phyloP scores from a whole-genome alignment of 2,113 vertebrate genomes.

The Odobenus rosmarus region DNA sequence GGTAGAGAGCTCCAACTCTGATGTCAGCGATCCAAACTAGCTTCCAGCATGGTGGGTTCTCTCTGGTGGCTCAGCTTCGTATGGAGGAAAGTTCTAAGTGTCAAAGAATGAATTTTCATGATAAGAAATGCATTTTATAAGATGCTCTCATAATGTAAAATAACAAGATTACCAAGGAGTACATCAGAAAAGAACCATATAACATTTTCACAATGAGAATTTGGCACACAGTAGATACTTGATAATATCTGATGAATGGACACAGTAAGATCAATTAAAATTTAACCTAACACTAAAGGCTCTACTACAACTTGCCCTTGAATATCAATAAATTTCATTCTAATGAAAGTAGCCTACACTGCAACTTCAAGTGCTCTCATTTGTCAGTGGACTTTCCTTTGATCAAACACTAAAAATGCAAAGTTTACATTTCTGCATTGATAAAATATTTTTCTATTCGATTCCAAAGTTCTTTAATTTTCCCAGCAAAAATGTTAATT shows the following conservation, averaged over 20 bases:
- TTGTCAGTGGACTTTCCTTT: neutral
- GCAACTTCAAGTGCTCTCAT: neutral
- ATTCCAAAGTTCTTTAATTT: conserved; percentile 17
- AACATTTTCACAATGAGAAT: conserved; percentile 22
- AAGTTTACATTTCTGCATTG: conserved; percentile 2
- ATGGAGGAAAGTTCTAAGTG: neutral
- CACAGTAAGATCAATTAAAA: neutral
- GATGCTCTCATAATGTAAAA: neutral
- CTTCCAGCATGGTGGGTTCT: neutral
- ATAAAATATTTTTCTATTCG: neutral
- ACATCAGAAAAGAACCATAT: neutral
- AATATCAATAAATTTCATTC: neutral
- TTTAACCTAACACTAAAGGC: neutral
- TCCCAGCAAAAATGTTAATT: neutral
- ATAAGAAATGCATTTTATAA: neutral
- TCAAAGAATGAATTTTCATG: neutral
- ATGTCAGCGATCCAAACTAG: neutral
- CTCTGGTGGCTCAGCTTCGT: neutral
- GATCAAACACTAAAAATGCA: conserved; percentile 14
- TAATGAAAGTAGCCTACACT: neutral
- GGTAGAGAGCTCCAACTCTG: neutral
- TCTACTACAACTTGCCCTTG: neutral
- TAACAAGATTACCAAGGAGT: neutral
- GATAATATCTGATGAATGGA: neutral
- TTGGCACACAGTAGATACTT: neutral